Base-by-base conservation (phyloP, 2,797 vertebrate genomes). In the Gallinago stenura region DNA sequence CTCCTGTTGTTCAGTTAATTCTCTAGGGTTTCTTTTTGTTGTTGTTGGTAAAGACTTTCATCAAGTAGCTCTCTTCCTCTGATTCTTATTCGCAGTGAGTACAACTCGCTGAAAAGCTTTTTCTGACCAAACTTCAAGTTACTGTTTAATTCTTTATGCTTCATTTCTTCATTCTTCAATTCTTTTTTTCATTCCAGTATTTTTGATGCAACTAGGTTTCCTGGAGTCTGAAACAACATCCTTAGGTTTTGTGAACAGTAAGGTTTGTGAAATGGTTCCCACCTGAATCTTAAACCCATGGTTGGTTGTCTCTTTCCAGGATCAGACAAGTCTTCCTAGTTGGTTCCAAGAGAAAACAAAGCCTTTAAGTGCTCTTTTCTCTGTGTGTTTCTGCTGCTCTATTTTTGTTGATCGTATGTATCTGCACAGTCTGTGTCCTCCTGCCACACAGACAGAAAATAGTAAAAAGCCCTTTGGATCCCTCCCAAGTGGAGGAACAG, bases 11-110 rank as follows among this genome's bases (percentile, higher is more conserved):
- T 93, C 66, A 41, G 56, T 84, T 96, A 1, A 0, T 94, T 93
- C 62, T 79, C 46, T 75, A 51, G 73, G 39, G 77, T 82, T 95
- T 91, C 43, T 80, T 93, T 56, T 84, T 79, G 62, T 94, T 89
- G 82, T 51, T 84, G 53, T 30, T 88, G 48, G 75, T 94, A 78
- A 83, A 71, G 71, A 73, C 90, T 95, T 95, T 93, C 87, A 89
- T 76, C 75, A 54, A 48, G 80, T n/a, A 84, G 61, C 60, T 62
- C 76, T 75, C n/a, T 92, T 90, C 69, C 69, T 95, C 93, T 90
- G 83, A 96, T 96, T 97, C 88, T 96, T 89, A 94, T 94, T 97
- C 83, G 2, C 56, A 79, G 77, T 26, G 92, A 93, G 88, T 95
- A 87, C 92, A 82, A 45, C 88, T 82, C 62, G 48, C 81, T 93